Evolutionary conservation across 2,113 vertebrate species (phyloP), one percentile per base, ranked within the genome.

Genomic region (Calonectris borealis): DNA sequence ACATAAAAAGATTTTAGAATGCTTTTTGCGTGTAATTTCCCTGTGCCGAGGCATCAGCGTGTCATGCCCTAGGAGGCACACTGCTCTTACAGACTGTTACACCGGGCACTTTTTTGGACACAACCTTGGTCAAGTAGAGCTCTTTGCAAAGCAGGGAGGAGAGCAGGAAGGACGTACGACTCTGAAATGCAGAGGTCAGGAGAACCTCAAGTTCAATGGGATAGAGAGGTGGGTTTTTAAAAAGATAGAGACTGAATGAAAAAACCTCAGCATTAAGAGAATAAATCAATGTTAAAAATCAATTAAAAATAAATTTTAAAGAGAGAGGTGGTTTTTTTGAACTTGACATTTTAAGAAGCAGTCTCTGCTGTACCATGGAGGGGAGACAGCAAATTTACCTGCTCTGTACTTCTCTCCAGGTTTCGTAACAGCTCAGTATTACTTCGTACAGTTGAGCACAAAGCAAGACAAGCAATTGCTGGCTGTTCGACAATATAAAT

Each of bases 81-180:
- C 57, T 26, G 54, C 24, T 38, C 46, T 15, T 6, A 5, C 13
- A 3, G 32, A 5, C 64, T 22, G 27, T 3, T 9, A 5, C 8
- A 5, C 11, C 4, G 0, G 0, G 34, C 31, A 5, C 13, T 7
- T 6, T 18, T 65, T 40, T 9, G 9, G 21, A 10, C 6, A 19
- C 31, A 46, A 10, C 24, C 38, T 69, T 40, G 12, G 26, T 15
- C 22, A 57, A 12, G 34, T 13, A 9, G 36, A 25, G 18, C 44
- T 6, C 19, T 52, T 57, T 13, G 49, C 18, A 20, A 38, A 49
- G 38, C 29, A 48, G 51, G 68, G 38, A 78, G 15, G 72, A 44
- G 38, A 71, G 32, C 10, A 14, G 18, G 16, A 12, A 42, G 57
- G 38, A 36, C 1, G 13, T 32, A 18, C 5, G 9, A 38, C 26